Evolutionary conservation across 2,888 invertebrate genomes (phyloP).

Genomic region (Torymus texanus): DNA sequence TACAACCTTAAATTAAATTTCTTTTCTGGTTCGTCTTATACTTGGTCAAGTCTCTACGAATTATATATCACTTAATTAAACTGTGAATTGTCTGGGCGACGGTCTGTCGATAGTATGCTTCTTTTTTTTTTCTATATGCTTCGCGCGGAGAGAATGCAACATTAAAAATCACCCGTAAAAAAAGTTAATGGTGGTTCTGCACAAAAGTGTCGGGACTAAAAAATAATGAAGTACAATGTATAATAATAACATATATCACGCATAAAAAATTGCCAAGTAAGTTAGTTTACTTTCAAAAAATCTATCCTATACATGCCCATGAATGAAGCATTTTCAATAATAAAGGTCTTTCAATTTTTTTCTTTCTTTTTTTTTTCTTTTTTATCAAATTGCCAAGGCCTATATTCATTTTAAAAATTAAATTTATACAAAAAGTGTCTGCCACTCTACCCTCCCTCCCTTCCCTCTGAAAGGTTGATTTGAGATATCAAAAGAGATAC

Average conservation of each 20-base stretch:
- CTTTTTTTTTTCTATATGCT: not conserved
- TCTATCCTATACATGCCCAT: conserved; percentile 11
- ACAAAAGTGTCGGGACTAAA: not conserved
- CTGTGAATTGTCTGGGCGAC: conserved; percentile 32
- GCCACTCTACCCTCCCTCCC: no score
- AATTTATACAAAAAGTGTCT: no score
- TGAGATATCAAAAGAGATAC: no score
- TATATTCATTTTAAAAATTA: no score
- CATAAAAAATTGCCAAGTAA: conserved; percentile 37
- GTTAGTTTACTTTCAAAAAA: not conserved
- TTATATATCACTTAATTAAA: conserved; percentile 33
- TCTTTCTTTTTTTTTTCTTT: no score
- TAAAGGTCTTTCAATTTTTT: no score
- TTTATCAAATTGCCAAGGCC: no score
- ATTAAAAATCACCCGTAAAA: conserved; percentile 33
- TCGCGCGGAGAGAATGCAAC: conserved; percentile 32
- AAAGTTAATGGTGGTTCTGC: no score
- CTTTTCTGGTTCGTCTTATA: conserved; percentile 3
- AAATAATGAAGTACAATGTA: conserved; percentile 11
- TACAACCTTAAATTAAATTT: not conserved
- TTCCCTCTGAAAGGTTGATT: no score
- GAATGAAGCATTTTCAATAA: not conserved
- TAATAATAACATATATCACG: conserved; percentile 26
- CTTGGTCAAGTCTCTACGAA: conserved; percentile 45
- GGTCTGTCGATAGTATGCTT: conserved; percentile 31